Base-by-base conservation (phyloP, 2,113 vertebrate genomes). In the Bambusicola thoracicus region DNA sequence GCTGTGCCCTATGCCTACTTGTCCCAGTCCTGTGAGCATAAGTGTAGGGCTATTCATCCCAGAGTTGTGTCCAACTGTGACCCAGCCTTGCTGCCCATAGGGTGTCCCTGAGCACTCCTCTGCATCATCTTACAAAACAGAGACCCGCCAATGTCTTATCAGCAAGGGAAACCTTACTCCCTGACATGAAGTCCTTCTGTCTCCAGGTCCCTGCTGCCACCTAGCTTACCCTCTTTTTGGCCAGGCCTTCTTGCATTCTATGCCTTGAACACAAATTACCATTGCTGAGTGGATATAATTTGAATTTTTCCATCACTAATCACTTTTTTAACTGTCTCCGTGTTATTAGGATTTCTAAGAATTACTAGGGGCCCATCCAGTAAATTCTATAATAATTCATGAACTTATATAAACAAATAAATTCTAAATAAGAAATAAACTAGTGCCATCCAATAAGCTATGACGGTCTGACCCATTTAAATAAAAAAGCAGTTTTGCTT, bases 51-150 rank as follows among this genome's bases (percentile, higher is more conserved):
- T 25, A 8, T 8, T n/a, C 40, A 63, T 8, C 32, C 13, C n/a
- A 8, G 18, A 0, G 2, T 3, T 0, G 27, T 10, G 3, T 3
- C 7, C n/a, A 27, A 7, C 0, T 8, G 5, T n/a, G 79, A 20
- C 32, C 30, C 70, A 74, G 9, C 21, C 51, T 59, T 65, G 63
- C 44, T 72, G 53, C 43, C 29, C 59, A 25, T 40, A n/a, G 12
- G 22, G 9, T 15, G 32, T 6, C 13, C 53, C 25, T 4, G 7
- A 55, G 13, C 10, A 34, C 72, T 13, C 22, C 66, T 18, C 15
- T 40, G 44, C 11, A 9, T 0, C 6, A 48, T 0, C 3, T 2
- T 63, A 6, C 17, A 13, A 24, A 13, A 25, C 30, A 75, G 3
- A 0, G 6, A 55, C 16, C 5, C 0, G 1, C 7, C 24, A 16